phyloP scores from a whole-genome alignment of 2,797 vertebrate species.

The Mallotus villosus region DNA sequence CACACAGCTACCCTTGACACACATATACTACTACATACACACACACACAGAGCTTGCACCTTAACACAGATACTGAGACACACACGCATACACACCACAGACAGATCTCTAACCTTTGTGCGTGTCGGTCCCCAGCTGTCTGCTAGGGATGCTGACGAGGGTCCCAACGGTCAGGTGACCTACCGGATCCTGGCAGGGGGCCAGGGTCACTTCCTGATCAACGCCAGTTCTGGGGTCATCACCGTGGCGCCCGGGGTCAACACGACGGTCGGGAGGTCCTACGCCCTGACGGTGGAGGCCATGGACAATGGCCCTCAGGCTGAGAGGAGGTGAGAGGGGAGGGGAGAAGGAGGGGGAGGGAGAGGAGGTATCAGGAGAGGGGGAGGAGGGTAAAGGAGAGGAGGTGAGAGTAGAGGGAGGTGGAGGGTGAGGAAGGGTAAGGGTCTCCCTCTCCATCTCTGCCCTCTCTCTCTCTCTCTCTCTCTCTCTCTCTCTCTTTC shows the following conservation, averaged over 20 bases:
- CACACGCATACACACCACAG: background rate
- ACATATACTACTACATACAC: background rate
- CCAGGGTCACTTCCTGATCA: constrained; percentile 85
- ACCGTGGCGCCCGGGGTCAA: constrained; percentile 76
- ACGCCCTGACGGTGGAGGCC: constrained; percentile 88
- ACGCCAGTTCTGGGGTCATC: constrained; percentile 82
- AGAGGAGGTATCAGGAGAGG: background rate
- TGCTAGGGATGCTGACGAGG: constrained; percentile 88
- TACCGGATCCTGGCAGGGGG: constrained; percentile 89
- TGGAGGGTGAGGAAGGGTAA: background rate
- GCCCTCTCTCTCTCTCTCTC: background rate
- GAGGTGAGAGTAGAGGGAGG: background rate
- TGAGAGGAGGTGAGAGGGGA: constrained; percentile 82
- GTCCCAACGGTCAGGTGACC: constrained; percentile 84
- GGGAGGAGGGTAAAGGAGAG: background rate
- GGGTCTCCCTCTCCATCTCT: background rate
- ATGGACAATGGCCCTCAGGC: constrained; percentile 81
- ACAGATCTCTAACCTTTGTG: background rate
- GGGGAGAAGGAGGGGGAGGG: no score
- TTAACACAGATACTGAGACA: background rate
- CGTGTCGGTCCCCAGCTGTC: constrained; percentile 77
- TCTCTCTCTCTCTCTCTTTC: background rate
- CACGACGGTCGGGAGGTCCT: constrained; percentile 80
- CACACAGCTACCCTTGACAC: no score
- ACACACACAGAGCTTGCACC: background rate